Conservation (phyloP, 2,797 vertebrate genomes). For the Ctenosaura bakeri region DNA sequence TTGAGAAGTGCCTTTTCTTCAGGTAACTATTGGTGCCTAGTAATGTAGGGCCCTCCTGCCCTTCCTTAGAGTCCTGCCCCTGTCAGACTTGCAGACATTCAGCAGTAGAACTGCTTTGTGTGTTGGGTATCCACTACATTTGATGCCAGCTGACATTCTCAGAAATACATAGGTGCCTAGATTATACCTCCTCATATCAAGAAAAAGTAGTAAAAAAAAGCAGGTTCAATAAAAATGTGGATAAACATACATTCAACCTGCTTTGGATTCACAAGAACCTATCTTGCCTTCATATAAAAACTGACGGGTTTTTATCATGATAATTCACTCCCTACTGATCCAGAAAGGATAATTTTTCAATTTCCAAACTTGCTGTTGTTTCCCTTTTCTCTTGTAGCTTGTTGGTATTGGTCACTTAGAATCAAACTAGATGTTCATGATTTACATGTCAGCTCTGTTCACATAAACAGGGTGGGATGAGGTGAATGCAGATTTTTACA, state of each 20-base stretch:
- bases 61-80: background rate
- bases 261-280: background rate
- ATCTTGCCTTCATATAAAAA: background rate
- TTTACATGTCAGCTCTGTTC: background rate
- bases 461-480: background rate
- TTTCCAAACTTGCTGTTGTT: too few species aligned
- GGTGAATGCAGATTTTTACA: background rate
- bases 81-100: background rate
- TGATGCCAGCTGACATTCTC: background rate
- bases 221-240: background rate
- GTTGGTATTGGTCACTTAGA: background rate
- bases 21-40: background rate
- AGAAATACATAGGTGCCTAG: background rate
- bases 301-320: background rate
- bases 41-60: background rate
- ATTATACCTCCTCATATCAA: background rate
- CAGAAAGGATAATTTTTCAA: background rate
- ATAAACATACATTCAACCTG: background rate
- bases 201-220: background rate
- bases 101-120: background rate
- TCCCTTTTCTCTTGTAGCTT: background rate
- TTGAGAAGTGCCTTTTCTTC: background rate
- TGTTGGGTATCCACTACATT: background rate
- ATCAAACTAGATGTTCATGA: background rate
- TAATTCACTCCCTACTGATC: background rate